Base-by-base conservation (phyloP, 2,888 invertebrate genomes). In the Gymnosoma rotundatum region DNA sequence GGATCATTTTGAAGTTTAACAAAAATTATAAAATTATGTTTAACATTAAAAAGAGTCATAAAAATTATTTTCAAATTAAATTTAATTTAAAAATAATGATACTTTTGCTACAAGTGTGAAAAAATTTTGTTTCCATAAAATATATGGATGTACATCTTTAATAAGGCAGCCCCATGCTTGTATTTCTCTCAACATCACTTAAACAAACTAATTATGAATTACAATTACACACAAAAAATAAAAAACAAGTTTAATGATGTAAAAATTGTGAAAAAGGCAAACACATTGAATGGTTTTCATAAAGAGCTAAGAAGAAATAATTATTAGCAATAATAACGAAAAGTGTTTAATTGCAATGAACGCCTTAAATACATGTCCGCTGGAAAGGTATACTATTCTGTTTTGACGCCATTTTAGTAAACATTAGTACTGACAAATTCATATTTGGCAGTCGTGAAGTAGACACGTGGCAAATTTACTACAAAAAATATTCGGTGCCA, bases 41-140 rank as follows among this genome's bases (percentile, higher is more conserved):
- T 83, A 67, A 86, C 89, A 89, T 90, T 90, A 90, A 90, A 89
- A 64, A 85, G 42, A 88, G 88, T 86, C 88, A 87, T 90, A 90
- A 90, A 88, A 88, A 90, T 90, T 90, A 90, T 89, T 83, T 87
- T 87, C 88, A 88, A 87, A 87, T 87, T 87, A 88, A 88, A 87
- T 87, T 88, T 89, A 90, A 90, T 89, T 89, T 88, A 88, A 86
- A 76, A 73, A 83, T 72, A 42, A 80, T 86, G 85, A 81, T 76
- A 54, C 73, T 69, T 42, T 56, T 45, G n/a, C 58, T 64, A 72
- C 50, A 73, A 83, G 42, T 54, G 67, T 54, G 70, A 78, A 21
- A 63, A 69, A 21, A 54, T 25, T 12, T 18, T 25, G 2, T n/a
- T 25, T 8, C 16, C 18, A 32, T 60, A 54, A 21, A 42, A n/a